Conservation (phyloP, 1,140 invertebrate genomes). For the Brachystomella parvula region DNA sequence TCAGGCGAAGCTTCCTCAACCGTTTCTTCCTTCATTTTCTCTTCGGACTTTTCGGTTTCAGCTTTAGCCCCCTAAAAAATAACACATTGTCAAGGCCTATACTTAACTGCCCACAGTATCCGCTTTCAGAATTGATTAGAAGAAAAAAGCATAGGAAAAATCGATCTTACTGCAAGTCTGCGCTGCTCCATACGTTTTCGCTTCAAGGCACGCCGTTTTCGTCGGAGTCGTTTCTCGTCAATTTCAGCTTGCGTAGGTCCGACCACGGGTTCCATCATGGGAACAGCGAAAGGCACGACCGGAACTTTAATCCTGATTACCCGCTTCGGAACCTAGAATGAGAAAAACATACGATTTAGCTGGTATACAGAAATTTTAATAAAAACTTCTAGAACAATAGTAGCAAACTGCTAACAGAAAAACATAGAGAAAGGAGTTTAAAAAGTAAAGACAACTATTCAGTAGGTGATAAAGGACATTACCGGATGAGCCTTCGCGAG, state of each 20-base stretch:
- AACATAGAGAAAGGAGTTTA: background rate
- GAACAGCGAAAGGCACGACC: constrained; percentile 33
- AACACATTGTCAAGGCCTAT: background rate
- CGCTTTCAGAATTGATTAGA: background rate
- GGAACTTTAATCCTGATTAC: constrained; percentile 36
- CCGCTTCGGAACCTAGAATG: background rate
- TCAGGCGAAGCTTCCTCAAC: constrained; percentile 40
- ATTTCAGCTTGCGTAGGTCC: background rate
- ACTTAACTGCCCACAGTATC: background rate
- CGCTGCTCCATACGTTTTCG: background rate
- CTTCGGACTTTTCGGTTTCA: background rate
- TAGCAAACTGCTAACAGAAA: background rate
- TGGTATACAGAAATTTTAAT: background rate
- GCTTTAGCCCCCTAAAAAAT: background rate
- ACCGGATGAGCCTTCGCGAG: too few species aligned
- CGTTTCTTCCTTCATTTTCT: constrained; percentile 40
- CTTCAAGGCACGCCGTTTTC: background rate
- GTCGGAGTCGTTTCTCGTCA: background rate
- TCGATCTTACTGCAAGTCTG: background rate
- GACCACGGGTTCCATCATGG: constrained; percentile 1
- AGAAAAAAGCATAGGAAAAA: background rate
- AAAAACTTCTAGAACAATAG: background rate
- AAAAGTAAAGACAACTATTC: background rate
- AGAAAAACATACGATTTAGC: background rate
- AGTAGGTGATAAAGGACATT: background rate